phyloP scores from a whole-genome alignment of 2,113 vertebrate species.

The Rhadina sibilatrix region DNA sequence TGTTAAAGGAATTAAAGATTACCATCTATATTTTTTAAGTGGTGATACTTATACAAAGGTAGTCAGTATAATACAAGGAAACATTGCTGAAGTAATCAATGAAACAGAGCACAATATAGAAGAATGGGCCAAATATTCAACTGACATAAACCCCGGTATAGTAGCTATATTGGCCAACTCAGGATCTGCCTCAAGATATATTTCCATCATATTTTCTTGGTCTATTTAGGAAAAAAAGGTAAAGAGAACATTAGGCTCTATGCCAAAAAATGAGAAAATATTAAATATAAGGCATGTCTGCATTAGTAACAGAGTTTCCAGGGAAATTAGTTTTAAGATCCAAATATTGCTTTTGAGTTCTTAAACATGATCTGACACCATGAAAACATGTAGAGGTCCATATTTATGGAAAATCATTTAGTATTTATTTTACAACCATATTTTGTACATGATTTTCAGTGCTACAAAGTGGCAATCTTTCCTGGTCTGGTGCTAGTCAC shows the following conservation, averaged over 20 bases:
- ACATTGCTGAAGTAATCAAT: neutral
- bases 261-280: neutral
- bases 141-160: neutral
- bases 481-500: neutral
- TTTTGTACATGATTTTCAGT: neutral
- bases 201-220: neutral
- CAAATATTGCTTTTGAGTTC: neutral
- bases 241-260: neutral
- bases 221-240: neutral
- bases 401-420: neutral
- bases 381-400: neutral
- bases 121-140: neutral
- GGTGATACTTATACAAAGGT: neutral
- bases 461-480: neutral
- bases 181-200: neutral
- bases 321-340: neutral
- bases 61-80: neutral
- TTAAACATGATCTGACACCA: neutral
- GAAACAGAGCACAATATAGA: neutral
- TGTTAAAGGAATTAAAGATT: neutral
- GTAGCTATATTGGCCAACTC: neutral
- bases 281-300: neutral
- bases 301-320: neutral
- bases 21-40: neutral
- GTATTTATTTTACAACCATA: neutral